Percentiles rank a stretch among this genome's conserved stretches.
Conservation (phyloP, 2,797 vertebrate genomes). For the Muraenolepis orangiensis region DNA sequence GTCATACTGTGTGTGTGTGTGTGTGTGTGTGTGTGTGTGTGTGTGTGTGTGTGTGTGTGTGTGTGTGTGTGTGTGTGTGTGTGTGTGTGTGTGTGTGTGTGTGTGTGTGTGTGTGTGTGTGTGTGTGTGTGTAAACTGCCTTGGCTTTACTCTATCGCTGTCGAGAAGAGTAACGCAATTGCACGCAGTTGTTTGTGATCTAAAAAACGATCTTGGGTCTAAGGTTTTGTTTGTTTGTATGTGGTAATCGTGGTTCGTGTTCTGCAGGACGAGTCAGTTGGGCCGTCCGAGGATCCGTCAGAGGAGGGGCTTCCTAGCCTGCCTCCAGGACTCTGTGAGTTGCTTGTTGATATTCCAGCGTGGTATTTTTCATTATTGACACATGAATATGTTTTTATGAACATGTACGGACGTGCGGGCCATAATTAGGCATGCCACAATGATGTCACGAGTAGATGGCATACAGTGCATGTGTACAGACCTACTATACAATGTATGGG, state of each 20-base stretch:
- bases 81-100: too few species aligned
- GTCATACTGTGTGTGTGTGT: too few species aligned
- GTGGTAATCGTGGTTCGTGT: neutral
- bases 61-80: too few species aligned
- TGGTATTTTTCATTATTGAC: neutral
- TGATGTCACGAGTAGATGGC: neutral
- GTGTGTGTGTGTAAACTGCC: too few species aligned
- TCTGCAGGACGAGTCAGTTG: constrained; percentile 68
- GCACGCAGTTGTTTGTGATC: neutral
- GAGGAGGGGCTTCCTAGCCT: constrained; percentile 65
- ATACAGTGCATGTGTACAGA: neutral
- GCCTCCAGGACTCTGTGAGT: constrained; percentile 72
- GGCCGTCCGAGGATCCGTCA: constrained; percentile 55
- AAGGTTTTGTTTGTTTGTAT: constrained; percentile 17
- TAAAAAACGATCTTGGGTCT: neutral
- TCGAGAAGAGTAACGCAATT: neutral
- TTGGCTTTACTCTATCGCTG: too few species aligned
- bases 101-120: too few species aligned
- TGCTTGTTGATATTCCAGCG: neutral
- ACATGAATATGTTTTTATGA: neutral
- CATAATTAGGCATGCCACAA: neutral
- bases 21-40: too few species aligned
- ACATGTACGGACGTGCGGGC: neutral
- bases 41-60: too few species aligned
- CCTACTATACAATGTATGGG: neutral